phyloP scores from a whole-genome alignment of 2,797 vertebrate genomes.

The Coracias cyanogaster region DNA sequence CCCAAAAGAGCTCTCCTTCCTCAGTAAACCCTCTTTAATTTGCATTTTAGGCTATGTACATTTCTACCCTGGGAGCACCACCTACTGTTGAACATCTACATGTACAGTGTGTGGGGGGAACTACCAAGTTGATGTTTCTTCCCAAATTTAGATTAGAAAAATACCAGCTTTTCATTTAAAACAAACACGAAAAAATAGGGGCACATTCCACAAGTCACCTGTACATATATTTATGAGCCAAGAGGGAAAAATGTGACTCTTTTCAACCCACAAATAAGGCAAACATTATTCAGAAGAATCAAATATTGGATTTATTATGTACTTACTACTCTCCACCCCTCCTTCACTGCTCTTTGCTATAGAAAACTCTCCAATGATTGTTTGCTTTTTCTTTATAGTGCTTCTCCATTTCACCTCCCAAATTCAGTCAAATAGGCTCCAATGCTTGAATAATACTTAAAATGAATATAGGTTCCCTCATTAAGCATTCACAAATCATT shows the following conservation, averaged over 20 bases:
- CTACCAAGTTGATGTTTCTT: not conserved
- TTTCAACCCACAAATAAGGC: not conserved
- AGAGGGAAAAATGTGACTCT: not conserved
- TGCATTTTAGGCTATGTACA: not conserved
- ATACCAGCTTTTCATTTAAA: not conserved
- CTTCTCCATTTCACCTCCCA: not conserved
- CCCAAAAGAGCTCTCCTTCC: not conserved
- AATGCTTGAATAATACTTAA: not conserved
- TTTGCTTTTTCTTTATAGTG: not conserved
- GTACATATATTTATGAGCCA: not conserved
- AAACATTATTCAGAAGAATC: not conserved
- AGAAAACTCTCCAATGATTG: not conserved
- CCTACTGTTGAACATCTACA: not conserved
- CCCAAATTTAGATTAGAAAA: not conserved
- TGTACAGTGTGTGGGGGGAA: not conserved
- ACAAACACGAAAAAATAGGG: not conserved
- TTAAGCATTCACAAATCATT: not conserved
- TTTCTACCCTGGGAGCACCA: not conserved
- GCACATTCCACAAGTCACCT: not conserved
- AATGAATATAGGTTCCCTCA: not conserved
- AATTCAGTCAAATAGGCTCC: not conserved
- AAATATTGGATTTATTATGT: not conserved
- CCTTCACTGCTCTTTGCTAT: not conserved
- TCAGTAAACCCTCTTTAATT: not conserved
- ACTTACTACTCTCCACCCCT: not conserved